Evolutionary conservation across 2,113 vertebrate genomes (phyloP).

Genomic region (Thalassoma bifasciatum): DNA sequence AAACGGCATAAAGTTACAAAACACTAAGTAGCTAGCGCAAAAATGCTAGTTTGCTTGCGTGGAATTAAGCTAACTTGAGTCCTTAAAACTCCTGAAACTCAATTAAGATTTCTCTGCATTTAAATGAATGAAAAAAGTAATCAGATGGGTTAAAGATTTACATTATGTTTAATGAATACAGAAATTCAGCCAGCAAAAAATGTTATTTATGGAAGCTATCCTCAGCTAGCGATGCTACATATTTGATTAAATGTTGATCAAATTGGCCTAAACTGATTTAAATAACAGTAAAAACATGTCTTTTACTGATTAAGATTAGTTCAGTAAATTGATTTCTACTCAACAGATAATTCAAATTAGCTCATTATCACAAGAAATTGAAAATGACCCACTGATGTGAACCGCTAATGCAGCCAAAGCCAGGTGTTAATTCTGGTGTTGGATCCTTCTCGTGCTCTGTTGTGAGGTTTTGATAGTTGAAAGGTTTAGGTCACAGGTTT

Average conservation of each 20-base stretch:
- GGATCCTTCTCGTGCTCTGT: no score
- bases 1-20: background rate
- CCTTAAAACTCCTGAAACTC: background rate
- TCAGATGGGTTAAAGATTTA: no score
- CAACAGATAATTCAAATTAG: background rate
- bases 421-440: no score
- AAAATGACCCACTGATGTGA: no score
- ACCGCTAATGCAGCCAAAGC: no score
- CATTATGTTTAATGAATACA: background rate
- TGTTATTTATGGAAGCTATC: background rate
- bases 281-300: no score
- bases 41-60: background rate
- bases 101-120: no score
- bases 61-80: background rate
- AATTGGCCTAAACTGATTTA: background rate
- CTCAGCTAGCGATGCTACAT: background rate
- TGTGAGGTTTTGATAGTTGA: slow-evolving; percentile 13
- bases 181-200: no score
- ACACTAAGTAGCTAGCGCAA: background rate
- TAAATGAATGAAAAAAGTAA: no score
- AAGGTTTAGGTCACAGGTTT: slow-evolving; percentile 66
- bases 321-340: no score
- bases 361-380: background rate
- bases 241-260: background rate
- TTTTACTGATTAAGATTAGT: no score